Conservation (phyloP, 2,888 invertebrate genomes). For the Protula sp. region DNA sequence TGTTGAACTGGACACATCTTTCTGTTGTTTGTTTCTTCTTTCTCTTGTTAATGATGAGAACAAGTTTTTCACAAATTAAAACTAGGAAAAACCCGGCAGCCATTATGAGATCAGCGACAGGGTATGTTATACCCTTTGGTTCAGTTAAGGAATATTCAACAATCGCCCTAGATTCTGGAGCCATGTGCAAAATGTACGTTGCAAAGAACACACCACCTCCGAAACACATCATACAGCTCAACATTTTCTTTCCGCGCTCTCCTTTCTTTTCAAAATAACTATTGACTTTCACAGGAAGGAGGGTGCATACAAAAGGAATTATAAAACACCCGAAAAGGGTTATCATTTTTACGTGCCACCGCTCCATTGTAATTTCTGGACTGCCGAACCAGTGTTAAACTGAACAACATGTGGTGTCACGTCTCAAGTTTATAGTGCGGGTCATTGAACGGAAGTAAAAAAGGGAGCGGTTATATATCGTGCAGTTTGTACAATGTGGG, state of each 20-base stretch:
- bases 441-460: no score
- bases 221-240: constrained; percentile 38
- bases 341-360: constrained; percentile 22
- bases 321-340: constrained; percentile 20
- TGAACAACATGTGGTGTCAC: no score
- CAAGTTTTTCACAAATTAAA: constrained; percentile 36
- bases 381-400: no score
- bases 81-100: constrained; percentile 47
- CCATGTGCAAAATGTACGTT: constrained; percentile 47
- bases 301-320: constrained; percentile 21
- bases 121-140: constrained; percentile 30
- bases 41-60: constrained; percentile 15
- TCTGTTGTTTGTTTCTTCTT: constrained; percentile 5
- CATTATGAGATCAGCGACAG: constrained; percentile 42
- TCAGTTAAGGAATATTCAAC: constrained; percentile 7
- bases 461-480: no score
- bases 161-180: constrained; percentile 38
- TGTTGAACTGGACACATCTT: constrained; percentile 7
- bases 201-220: constrained; percentile 49
- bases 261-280: constrained; percentile 17
- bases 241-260: constrained; percentile 15
- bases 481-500: no score
- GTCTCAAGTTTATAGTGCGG: no score
- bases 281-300: constrained; percentile 22
- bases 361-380: constrained; percentile 26